Conservation (phyloP, 2,113 vertebrate genomes). For the Clinocottus analis region DNA sequence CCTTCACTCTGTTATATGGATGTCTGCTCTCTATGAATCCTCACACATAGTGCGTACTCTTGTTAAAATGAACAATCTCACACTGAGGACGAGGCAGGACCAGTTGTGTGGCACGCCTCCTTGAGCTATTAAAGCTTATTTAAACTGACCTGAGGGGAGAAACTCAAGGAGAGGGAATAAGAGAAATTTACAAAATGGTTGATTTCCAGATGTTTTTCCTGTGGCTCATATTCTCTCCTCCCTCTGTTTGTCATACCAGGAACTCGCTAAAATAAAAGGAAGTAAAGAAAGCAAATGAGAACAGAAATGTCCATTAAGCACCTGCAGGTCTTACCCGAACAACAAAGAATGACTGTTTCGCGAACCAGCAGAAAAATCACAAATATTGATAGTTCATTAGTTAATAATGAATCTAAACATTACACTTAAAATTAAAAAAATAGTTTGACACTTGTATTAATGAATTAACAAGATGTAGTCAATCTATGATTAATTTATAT, state of each 20-base stretch:
- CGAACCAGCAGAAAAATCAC: neutral
- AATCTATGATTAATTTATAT: no score
- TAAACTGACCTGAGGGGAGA: constrained; percentile 15
- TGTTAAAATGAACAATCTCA: neutral
- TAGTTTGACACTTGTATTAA: no score
- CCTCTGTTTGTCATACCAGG: neutral
- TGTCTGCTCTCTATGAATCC: neutral
- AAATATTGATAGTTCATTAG: neutral
- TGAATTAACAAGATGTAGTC: no score
- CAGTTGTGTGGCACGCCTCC: constrained; percentile 6
- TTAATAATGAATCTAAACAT: no score
- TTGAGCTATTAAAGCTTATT: constrained; percentile 15
- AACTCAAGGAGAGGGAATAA: neutral
- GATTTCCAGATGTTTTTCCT: neutral
- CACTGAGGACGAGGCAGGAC: neutral
- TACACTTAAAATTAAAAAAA: no score
- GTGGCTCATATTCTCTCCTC: neutral
- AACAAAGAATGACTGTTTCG: neutral
- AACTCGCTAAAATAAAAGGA: neutral
- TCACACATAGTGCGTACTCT: neutral
- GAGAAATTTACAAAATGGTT: constrained; percentile 4
- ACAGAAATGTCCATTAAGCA: neutral
- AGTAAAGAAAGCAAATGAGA: neutral
- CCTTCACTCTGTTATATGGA: neutral
- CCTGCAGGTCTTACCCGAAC: neutral